Evolutionary conservation across 2,113 vertebrate species (phyloP).

Genomic region (Emydocephalus ijimae): DNA sequence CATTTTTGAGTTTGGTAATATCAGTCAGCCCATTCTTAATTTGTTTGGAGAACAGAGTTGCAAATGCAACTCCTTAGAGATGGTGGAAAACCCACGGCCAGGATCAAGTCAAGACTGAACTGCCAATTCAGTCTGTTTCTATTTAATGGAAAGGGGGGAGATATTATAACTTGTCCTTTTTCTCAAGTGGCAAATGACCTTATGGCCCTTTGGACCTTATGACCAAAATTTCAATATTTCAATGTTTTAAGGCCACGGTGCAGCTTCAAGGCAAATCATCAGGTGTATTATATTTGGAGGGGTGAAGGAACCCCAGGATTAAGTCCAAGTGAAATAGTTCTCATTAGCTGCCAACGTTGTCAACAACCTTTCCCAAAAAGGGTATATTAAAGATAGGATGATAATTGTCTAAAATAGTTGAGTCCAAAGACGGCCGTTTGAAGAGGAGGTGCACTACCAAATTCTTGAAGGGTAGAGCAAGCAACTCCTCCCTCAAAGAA

Average conservation of each 20-base stretch:
- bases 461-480: neutral
- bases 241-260: neutral
- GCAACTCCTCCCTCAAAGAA: neutral
- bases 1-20: too few species aligned
- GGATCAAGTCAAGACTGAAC: neutral
- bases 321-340: neutral
- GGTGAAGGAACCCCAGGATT: neutral
- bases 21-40: too few species aligned
- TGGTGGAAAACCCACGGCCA: neutral
- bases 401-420: neutral
- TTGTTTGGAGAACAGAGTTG: too few species aligned
- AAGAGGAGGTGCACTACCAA: neutral
- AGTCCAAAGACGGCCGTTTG: neutral
- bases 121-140: neutral
- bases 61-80: too few species aligned
- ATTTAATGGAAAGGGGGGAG: neutral
- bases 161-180: neutral
- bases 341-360: neutral
- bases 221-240: neutral
- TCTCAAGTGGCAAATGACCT: neutral
- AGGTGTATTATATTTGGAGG: neutral
- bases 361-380: neutral
- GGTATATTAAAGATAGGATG: neutral
- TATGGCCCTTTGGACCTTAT: neutral
- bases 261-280: neutral